phyloP scores from a whole-genome alignment of 2,797 vertebrate species.

The Chloroceryle amazona region DNA sequence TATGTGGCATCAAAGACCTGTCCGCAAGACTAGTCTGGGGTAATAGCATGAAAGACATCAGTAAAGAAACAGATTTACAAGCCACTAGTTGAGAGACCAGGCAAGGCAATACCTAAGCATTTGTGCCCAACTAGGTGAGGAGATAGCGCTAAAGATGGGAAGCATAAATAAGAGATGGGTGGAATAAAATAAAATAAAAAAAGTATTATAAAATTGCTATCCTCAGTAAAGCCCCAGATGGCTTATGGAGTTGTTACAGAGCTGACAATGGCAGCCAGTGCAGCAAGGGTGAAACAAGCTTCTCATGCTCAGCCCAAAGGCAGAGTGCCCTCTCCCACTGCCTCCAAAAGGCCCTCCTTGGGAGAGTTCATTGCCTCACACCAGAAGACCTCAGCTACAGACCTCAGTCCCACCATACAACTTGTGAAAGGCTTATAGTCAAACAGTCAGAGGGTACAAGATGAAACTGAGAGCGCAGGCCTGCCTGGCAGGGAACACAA shows the following conservation, averaged over 20 bases:
- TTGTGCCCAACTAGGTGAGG: not conserved
- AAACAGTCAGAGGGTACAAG: not conserved
- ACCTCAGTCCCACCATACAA: not conserved
- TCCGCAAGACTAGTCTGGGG: not conserved
- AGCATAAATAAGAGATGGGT: accelerated
- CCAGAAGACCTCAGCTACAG: not conserved
- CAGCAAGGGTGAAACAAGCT: not conserved
- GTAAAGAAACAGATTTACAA: not conserved
- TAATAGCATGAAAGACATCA: not conserved
- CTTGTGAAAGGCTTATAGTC: accelerated
- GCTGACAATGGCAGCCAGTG: not conserved
- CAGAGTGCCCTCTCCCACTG: not conserved
- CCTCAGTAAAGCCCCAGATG: not conserved
- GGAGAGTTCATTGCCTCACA: not conserved
- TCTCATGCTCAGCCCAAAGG: not conserved
- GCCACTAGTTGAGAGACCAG: not conserved
- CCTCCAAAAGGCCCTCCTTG: not conserved
- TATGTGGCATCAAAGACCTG: not conserved
- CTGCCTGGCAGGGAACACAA: not conserved
- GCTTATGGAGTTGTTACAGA: not conserved
- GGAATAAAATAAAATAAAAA: accelerated
- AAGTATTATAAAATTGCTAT: not conserved
- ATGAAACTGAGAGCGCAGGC: not conserved
- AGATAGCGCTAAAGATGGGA: not conserved
- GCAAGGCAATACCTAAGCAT: not conserved